Conservation (phyloP, 2,113 vertebrate species). For the Columba janthina region DNA sequence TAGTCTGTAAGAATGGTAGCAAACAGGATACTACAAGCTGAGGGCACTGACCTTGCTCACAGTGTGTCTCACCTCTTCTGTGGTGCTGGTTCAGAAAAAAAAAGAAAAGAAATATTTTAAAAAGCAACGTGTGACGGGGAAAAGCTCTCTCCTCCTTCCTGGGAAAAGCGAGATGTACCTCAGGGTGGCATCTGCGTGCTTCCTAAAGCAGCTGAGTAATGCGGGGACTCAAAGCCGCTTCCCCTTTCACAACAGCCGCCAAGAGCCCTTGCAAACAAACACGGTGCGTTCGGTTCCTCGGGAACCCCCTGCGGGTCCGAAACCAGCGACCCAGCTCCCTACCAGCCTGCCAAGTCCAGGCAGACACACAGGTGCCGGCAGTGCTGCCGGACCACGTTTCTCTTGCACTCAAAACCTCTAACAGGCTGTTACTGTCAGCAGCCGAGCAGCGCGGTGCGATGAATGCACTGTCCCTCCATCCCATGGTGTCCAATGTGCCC, state of each 20-base stretch:
- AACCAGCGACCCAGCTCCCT: constrained; percentile 13
- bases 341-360: neutral
- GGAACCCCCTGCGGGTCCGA: neutral
- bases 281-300: constrained; percentile 9
- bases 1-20: neutral
- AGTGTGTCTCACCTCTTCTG: neutral
- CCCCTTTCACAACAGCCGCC: neutral
- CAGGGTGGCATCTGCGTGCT: neutral
- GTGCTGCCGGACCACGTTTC: too few species aligned
- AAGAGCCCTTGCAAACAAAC: constrained; percentile 28
- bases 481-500: too few species aligned
- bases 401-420: neutral
- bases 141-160: neutral
- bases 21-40: neutral
- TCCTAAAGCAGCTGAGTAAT: neutral
- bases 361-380: neutral
- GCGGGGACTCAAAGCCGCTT: constrained; percentile 36
- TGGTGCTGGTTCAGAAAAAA: neutral
- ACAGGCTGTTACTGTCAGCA: neutral
- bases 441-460: rapidly evolving
- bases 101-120: neutral
- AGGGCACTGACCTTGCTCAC: too few species aligned
- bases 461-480: neutral
- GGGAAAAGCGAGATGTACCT: neutral
- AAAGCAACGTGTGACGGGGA: neutral